phyloP scores from a whole-genome alignment of 2,797 vertebrate genomes.

The Schizopygopsis malacanthus region DNA sequence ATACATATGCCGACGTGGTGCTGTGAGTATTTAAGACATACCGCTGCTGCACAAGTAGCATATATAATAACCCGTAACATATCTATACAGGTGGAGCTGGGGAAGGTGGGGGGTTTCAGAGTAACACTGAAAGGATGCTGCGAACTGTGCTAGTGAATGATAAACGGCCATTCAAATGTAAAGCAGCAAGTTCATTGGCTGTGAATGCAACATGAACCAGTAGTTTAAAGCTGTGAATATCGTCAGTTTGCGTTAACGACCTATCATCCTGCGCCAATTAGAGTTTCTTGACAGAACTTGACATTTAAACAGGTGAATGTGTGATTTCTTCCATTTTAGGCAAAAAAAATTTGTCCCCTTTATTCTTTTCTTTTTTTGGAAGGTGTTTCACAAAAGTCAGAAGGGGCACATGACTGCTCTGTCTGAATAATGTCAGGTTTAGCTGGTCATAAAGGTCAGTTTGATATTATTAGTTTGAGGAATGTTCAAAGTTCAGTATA shows the following conservation, averaged over 20 bases:
- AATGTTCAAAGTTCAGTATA: neutral
- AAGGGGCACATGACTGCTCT: neutral
- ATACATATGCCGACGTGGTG: too few species aligned
- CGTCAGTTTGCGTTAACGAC: too few species aligned
- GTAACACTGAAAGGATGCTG: neutral
- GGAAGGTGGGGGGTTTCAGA: neutral
- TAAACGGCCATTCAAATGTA: too few species aligned
- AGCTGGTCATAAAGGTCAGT: neutral
- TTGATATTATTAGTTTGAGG: neutral
- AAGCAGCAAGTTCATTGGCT: too few species aligned
- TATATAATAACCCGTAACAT: too few species aligned
- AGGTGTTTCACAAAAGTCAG: neutral
- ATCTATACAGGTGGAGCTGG: neutral
- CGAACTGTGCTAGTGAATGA: neutral
- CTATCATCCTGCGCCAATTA: too few species aligned
- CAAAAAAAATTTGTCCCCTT: neutral
- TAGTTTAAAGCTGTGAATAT: too few species aligned
- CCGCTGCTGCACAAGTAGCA: too few species aligned
- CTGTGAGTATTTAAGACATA: too few species aligned
- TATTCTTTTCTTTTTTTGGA: neutral
- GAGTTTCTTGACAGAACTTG: too few species aligned
- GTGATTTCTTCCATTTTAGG: neutral
- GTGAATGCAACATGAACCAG: too few species aligned
- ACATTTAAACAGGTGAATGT: too few species aligned
- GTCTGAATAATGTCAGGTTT: neutral